A percentile compares a stretch with the other conserved stretches of the same genome.
Evolutionary conservation across 2,888 invertebrate species (phyloP).

Genomic region (Sarcophaga variegata): DNA sequence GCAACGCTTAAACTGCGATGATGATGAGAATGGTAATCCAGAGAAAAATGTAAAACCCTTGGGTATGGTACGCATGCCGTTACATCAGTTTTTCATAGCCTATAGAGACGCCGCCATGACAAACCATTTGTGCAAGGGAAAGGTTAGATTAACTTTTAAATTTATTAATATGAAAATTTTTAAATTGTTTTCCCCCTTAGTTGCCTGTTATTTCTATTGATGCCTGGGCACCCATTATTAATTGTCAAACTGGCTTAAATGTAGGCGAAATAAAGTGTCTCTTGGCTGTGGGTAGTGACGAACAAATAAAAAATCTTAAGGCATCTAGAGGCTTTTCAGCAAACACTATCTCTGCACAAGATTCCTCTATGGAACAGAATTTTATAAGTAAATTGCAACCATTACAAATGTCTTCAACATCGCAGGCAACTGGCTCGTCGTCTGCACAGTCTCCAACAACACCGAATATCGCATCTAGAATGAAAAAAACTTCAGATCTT

Average conservation of each 20-base stretch:
- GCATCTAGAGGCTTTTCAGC: slow-evolving; percentile 76
- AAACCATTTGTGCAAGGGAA: slow-evolving; percentile 83
- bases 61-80: slow-evolving; percentile 83
- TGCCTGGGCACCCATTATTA: slow-evolving; percentile 84
- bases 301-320: slow-evolving; percentile 84
- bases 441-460: slow-evolving; percentile 3
- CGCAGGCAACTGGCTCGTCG: slow-evolving; percentile 1
- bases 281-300: slow-evolving; percentile 84
- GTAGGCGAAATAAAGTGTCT: slow-evolving; percentile 84
- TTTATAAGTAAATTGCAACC: slow-evolving; percentile 50
- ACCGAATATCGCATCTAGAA: slow-evolving; percentile 16
- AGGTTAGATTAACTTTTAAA: slow-evolving; percentile 79
- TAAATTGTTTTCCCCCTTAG: slow-evolving; percentile 74
- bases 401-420: slow-evolving; percentile 50
- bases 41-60: slow-evolving; percentile 79
- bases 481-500: slow-evolving; percentile 75
- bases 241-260: slow-evolving; percentile 81
- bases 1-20: slow-evolving; percentile 65
- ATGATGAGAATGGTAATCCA: slow-evolving; percentile 66
- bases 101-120: slow-evolving; percentile 84
- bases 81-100: slow-evolving; percentile 85
- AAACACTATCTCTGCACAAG: neutral
- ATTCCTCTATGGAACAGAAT: slow-evolving; percentile 22
- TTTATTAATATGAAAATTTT: neutral
- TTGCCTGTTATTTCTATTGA: slow-evolving; percentile 85